Base-by-base conservation (phyloP, 2,888 invertebrate species). In the Aspidapion aeneum region DNA sequence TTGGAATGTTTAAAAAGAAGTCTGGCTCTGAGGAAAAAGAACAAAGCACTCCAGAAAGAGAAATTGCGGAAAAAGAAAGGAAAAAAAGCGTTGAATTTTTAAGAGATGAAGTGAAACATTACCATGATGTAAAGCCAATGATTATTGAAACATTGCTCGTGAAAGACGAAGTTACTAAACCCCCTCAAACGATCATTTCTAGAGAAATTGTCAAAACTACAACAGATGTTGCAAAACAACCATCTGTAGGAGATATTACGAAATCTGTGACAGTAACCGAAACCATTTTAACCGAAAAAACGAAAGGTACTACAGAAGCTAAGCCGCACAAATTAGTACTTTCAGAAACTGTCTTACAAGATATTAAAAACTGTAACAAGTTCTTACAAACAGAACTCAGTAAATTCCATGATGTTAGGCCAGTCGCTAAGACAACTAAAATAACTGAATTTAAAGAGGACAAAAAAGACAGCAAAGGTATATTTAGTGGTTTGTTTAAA, bases 61-160 rank as follows among this genome's bases (percentile, higher is more conserved):
- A 5, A 55, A 56, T 18, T 18, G 54, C 3, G 3, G 12, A 12
- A 18, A 21, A 21, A 3, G 54, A 69, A 56, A 72, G 70, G 63
- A 50, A 64, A 19, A 58, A 71, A 5, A 64, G 68, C 5, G 63
- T 68, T 16, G 54, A 55, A 16, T 74, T 74, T 52, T 57, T 74
- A 12, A 63, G 65, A 60, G 69, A 70, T 54, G 77, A 77, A 74
- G 65, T 75, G 57, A 67, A 71, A 55, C 66, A 70, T 50, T 75
- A 73, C 59, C 73, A 77, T 58, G 77, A 77, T 66, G 75, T 73
- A 18, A 70, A 68, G 60, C 69, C 71, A 55, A 48, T 62, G 18
- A 22, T 62, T 56, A 51, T 7, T 7, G 35, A 35, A 35, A 35
- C n/a, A n/a, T n/a, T n/a, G n/a, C n/a, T n/a, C n/a, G n/a, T n/a